Conservation (phyloP, 2,888 invertebrate species). For the Lochmaea crataegi region DNA sequence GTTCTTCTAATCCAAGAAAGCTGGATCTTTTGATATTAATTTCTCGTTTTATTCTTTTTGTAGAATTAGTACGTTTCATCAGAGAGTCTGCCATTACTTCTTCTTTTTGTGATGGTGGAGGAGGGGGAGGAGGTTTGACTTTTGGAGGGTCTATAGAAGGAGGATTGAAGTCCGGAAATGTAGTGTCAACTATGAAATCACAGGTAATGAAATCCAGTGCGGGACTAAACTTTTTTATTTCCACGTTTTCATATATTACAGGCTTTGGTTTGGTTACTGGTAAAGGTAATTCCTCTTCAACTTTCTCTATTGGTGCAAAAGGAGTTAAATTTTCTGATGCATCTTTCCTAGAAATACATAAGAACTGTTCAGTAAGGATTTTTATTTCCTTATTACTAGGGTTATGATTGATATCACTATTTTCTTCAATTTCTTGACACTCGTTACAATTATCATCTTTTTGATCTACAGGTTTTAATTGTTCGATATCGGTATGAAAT, state of each 20-base stretch:
- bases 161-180: slow-evolving; percentile 70
- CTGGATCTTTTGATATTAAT: slow-evolving; percentile 85
- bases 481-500: slow-evolving; percentile 41
- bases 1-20: slow-evolving; percentile 86
- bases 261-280: slow-evolving; percentile 57
- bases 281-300: slow-evolving; percentile 29
- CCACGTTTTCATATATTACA: slow-evolving; percentile 66
- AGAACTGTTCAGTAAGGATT: slow-evolving; percentile 61
- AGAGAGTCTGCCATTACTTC: slow-evolving; percentile 56
- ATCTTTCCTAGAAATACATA: slow-evolving; percentile 64
- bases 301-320: slow-evolving; percentile 28
- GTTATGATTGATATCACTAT: slow-evolving; percentile 6
- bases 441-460: slow-evolving; percentile 26
- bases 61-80: slow-evolving; percentile 81
- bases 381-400: slow-evolving; percentile 40
- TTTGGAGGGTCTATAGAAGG: slow-evolving; percentile 72
- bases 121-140: slow-evolving; percentile 80
- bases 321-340: slow-evolving; percentile 54
- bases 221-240: slow-evolving; percentile 61
- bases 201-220: slow-evolving; percentile 58
- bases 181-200: slow-evolving; percentile 67
- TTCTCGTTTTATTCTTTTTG: slow-evolving; percentile 87
- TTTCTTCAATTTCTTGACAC: slow-evolving; percentile 3
- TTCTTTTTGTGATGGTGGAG: slow-evolving; percentile 82
- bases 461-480: slow-evolving; percentile 30